Percentiles rank a stretch among this genome's conserved stretches.
These are phyloP conservation scores for Sebastolobus alascanus DNA, from an alignment of 2,797 vertebrate species.

Conservation along the genomic window DNA sequence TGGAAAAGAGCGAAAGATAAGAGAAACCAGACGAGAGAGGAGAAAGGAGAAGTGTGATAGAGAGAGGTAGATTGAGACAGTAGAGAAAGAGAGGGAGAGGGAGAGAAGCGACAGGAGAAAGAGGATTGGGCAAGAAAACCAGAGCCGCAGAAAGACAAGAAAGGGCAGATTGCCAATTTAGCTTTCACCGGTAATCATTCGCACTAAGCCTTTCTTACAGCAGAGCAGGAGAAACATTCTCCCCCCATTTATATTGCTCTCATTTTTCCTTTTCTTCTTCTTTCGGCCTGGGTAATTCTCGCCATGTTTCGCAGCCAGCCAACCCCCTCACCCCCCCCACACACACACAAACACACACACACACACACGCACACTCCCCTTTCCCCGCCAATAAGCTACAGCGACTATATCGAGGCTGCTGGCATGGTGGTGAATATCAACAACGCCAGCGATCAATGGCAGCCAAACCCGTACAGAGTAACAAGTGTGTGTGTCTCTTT, in stretches of 20 bases:
- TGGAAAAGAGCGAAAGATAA: not conserved
- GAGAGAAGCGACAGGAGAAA: conserved; percentile 10
- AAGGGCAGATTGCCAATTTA: conserved; percentile 75
- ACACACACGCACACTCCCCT: not conserved
- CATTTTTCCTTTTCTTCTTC: conserved; percentile 27
- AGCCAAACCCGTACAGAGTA: conserved; percentile 28
- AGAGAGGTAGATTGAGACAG: not conserved
- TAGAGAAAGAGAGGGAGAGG: not conserved
- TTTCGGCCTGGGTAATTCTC: conserved; percentile 35
- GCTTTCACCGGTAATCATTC: conserved; percentile 71
- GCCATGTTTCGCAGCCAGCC: not conserved
- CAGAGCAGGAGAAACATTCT: conserved; percentile 51
- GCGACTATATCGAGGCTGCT: conserved; percentile 21
- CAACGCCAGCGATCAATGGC: conserved; percentile 52
- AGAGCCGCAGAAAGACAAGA: conserved; percentile 48
- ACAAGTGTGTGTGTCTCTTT: conserved; percentile 26
- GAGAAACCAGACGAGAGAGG: not conserved
- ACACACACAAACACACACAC: conserved; percentile 1
- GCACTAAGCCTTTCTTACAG: conserved; percentile 55
- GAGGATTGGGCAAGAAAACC: conserved; percentile 40
- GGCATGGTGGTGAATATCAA: conserved; percentile 65
- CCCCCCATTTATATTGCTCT: conserved; percentile 52
- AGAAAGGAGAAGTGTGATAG: not conserved
- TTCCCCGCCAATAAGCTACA: conserved; percentile 26
- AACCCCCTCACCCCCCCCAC: not conserved